phyloP scores from a whole-genome alignment of 2,113 vertebrate genomes.

The Chiloscyllium plagiosum region DNA sequence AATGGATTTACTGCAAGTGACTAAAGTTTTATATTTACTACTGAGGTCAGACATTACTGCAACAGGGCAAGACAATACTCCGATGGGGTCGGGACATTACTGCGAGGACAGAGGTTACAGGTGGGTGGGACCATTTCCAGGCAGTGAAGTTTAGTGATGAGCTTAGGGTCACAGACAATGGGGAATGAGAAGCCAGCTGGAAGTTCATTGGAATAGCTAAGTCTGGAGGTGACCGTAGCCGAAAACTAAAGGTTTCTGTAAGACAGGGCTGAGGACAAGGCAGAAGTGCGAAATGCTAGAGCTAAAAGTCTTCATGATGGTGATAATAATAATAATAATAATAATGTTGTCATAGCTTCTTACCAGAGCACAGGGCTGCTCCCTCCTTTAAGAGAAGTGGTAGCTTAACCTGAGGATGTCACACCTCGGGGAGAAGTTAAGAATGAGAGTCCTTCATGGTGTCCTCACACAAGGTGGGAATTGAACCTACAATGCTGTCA shows the following conservation, averaged over 20 bases:
- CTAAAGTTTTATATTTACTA: not conserved
- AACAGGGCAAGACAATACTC: no score
- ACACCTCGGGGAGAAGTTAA: no score
- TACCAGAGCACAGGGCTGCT: no score
- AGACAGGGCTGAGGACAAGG: not conserved
- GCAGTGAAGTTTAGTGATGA: not conserved
- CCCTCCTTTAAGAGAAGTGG: no score
- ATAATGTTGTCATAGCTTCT: no score
- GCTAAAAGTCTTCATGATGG: not conserved
- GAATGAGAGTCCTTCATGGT: no score
- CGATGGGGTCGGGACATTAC: not conserved
- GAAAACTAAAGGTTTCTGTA: not conserved
- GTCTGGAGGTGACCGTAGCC: not conserved
- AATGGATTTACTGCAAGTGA: not conserved
- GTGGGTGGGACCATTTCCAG: not conserved
- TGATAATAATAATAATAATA: no score
- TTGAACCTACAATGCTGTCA: no score
- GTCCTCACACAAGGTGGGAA: no score
- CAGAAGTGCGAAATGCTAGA: not conserved
- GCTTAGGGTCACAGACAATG: not conserved
- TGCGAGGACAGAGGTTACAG: not conserved
- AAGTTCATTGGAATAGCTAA: not conserved
- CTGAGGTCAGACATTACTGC: not conserved
- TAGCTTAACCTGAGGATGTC: no score
- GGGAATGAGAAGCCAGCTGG: not conserved